Evolutionary conservation across 2,888 invertebrate genomes (phyloP), one percentile per base, ranked within the genome.

Genomic region (Drosophila setosimentum): DNA sequence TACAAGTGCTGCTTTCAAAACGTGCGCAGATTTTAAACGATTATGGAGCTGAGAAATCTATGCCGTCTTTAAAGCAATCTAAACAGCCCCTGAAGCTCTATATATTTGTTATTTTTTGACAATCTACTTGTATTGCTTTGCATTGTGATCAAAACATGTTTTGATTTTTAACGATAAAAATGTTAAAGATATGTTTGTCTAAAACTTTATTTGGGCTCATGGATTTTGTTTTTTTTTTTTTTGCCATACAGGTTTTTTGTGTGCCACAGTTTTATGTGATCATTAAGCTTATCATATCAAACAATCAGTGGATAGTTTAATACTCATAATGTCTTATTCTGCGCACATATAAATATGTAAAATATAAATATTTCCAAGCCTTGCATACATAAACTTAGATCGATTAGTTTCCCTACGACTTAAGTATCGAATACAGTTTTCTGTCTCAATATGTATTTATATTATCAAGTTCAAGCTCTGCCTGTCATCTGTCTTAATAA

Each of bases 161-260:
- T 24, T 45, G 45, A 45, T 24, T 45, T 8, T 24, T 16, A 45
- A 45, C 4, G 16, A 45, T 42, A 1, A 11, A 4, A 42, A n/a
- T n/a, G n/a, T 4, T 40, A 10, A n/a, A 37, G 4, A 40, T n/a
- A 4, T 10, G n/a, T 24, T 16, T 3, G 3, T 45, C 2, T 40
- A 40, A 40, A 11, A 40, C 10, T 40, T 1, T 0, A n/a, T 45
- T 45, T 45, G 24, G 8, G 24, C 45, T 45, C 13, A 45, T 24
- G 2, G 42, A 42, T 6, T n/a, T 37, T 18, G 3, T 18, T 8
- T 37, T 2, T n/a, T 10, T 40, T 40, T 7, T 35, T 35, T 13
- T 0, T 3, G 4, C n/a, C 2, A 4, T 1, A n/a, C 10, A 2
- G 2, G 1, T 1, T 0, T 27, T 24, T 8, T 45, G 8, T 8